A percentile compares a stretch with the other conserved stretches of the same genome.
These are phyloP conservation scores for Frankliniella fusca DNA, from an alignment of 2,888 invertebrate genomes.

Conservation along the genomic window DNA sequence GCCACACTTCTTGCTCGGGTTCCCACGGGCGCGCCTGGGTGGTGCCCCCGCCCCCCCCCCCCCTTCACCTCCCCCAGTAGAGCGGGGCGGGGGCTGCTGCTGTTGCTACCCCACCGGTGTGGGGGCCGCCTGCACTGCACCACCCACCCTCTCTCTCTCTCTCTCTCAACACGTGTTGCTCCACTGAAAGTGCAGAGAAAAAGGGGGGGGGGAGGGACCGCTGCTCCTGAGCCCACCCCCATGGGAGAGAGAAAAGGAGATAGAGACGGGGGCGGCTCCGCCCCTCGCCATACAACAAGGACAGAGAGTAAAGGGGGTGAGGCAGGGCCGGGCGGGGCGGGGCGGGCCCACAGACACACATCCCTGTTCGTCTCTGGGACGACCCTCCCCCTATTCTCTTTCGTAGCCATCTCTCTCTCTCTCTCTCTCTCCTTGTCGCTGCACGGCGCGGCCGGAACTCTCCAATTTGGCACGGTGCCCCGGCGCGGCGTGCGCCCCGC, in stretches of 20 bases:
- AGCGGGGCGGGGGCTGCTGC: neutral
- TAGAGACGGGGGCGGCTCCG: slow-evolving; percentile 25
- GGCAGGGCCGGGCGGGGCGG: slow-evolving; percentile 28
- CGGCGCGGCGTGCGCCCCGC: neutral
- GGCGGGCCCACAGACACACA: no score
- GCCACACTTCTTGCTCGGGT: slow-evolving; percentile 19
- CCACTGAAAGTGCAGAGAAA: no score
- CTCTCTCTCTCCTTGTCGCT: neutral
- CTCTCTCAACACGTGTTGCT: slow-evolving; percentile 36
- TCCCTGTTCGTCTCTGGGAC: no score
- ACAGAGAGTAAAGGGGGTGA: no score
- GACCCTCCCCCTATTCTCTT: neutral
- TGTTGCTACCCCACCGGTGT: slow-evolving; percentile 9
- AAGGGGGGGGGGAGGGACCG: no score
- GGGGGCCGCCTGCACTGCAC: slow-evolving; percentile 34
- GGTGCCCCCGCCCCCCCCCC: neutral
- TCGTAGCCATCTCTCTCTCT: neutral
- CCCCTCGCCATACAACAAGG: no score
- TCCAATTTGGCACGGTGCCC: neutral
- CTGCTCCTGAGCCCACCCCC: slow-evolving; percentile 13
- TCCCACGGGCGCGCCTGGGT: neutral
- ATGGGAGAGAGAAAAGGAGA: slow-evolving; percentile 27
- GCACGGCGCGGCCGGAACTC: neutral
- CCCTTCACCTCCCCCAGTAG: neutral
- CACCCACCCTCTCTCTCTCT: no score